Conservation (phyloP, 2,888 invertebrate species). For the Dynastes tityus region DNA sequence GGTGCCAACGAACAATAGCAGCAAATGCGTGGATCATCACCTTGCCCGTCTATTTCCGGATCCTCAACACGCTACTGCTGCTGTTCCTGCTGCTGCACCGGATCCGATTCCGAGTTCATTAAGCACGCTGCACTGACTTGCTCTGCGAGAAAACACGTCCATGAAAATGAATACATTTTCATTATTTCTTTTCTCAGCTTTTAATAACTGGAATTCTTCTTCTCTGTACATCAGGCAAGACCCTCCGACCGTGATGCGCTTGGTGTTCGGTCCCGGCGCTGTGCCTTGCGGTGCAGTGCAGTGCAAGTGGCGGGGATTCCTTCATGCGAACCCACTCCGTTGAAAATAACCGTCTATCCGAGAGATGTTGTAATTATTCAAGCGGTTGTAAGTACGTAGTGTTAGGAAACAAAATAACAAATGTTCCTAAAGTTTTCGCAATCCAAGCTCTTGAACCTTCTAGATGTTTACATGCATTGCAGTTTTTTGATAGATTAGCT, state of each 20-base stretch:
- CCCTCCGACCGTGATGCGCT: conserved; percentile 39
- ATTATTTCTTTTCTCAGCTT: conserved; percentile 49
- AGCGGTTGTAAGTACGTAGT: conserved; percentile 10
- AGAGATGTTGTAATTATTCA: conserved; percentile 22
- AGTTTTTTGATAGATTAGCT: too few species aligned
- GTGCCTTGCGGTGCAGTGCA: conserved; percentile 18
- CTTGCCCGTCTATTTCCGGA: conserved; percentile 58
- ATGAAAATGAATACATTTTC: conserved; percentile 62
- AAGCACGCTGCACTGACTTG: conserved; percentile 61
- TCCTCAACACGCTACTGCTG: conserved; percentile 57
- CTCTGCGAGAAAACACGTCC: conserved; percentile 59
- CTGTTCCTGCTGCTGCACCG: conserved; percentile 57
- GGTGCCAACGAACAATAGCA: conserved; percentile 56
- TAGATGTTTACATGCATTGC: too few species aligned
- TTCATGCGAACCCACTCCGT: neutral
- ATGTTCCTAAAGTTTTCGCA: too few species aligned
- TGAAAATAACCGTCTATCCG: conserved; percentile 41
- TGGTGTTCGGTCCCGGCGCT: neutral
- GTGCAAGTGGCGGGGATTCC: neutral
- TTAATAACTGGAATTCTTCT: conserved; percentile 46
- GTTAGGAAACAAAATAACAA: neutral
- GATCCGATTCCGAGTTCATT: conserved; percentile 65
- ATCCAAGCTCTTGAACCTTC: too few species aligned
- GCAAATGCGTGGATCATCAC: conserved; percentile 62
- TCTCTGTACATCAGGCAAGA: conserved; percentile 22